These are phyloP conservation scores for Harmothoe impar DNA, from an alignment of 2,888 invertebrate genomes.

Conservation along the genomic window DNA sequence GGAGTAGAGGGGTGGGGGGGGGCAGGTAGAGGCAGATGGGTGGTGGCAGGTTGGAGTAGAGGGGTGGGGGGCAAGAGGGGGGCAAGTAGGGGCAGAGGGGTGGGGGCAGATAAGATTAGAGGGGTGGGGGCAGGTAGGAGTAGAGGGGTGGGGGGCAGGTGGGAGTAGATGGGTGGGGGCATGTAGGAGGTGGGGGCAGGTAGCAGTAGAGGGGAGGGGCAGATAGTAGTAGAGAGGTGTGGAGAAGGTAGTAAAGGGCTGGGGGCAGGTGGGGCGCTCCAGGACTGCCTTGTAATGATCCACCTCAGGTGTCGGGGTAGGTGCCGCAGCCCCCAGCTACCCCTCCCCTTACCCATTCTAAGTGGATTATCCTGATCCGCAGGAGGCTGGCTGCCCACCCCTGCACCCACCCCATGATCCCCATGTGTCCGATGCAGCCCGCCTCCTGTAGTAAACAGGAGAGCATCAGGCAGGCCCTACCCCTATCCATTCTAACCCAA, in stretches of 20 bases:
- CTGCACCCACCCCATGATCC: neutral
- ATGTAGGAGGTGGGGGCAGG: neutral
- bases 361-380: conserved; percentile 11
- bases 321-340: neutral
- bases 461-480: neutral
- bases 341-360: neutral
- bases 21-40: neutral
- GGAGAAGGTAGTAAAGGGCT: neutral
- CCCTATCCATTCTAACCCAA: neutral
- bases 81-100: neutral
- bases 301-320: neutral
- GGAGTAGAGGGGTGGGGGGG: too few relatives aligned
- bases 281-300: conserved; percentile 1
- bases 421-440: conserved; percentile 7
- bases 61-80: neutral
- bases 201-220: neutral
- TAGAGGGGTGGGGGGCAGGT: neutral
- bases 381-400: neutral
- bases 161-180: neutral
- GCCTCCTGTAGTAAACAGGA: neutral
- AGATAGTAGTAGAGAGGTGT: neutral
- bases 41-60: neutral
- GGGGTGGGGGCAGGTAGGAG: neutral
- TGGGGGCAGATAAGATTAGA: neutral
- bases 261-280: neutral